Percentiles rank a stretch among this genome's conserved stretches.
Conservation (phyloP, 2,797 vertebrate species). For the Fistularia commersonii region DNA sequence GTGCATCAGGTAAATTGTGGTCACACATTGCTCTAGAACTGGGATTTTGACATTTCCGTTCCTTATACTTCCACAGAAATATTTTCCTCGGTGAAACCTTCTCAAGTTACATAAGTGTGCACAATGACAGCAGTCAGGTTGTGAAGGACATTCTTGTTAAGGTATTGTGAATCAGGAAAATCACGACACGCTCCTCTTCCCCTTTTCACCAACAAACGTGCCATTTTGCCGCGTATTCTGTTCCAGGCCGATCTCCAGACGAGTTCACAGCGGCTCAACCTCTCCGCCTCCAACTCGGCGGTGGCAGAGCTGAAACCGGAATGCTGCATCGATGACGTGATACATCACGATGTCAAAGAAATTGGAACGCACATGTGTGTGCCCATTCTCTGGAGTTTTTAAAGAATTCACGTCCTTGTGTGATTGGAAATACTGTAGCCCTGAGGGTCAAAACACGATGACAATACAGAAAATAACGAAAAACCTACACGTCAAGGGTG, state of each 20-base stretch:
- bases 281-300: conserved; percentile 91
- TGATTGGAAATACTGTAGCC: neutral
- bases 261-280: conserved; percentile 95
- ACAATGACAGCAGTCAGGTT: conserved; percentile 94
- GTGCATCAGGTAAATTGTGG: no score
- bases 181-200: no score
- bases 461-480: no score
- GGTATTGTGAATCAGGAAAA: conserved; percentile 64
- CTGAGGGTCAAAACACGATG: no score
- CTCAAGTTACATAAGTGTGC: conserved; percentile 98
- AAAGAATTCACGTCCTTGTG: neutral
- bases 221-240: no score
- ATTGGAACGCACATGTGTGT: conserved; percentile 97
- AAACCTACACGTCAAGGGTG: no score
- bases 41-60: neutral
- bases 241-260: conserved; percentile 95
- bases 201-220: neutral
- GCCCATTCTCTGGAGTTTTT: neutral
- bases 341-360: conserved; percentile 98
- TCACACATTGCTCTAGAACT: no score
- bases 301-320: conserved; percentile 92
- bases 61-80: conserved; percentile 74
- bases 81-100: conserved; percentile 98
- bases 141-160: conserved; percentile 98
- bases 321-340: conserved; percentile 96